Conservation (phyloP, 2,113 vertebrate species). For the Pygoscelis antarcticus region DNA sequence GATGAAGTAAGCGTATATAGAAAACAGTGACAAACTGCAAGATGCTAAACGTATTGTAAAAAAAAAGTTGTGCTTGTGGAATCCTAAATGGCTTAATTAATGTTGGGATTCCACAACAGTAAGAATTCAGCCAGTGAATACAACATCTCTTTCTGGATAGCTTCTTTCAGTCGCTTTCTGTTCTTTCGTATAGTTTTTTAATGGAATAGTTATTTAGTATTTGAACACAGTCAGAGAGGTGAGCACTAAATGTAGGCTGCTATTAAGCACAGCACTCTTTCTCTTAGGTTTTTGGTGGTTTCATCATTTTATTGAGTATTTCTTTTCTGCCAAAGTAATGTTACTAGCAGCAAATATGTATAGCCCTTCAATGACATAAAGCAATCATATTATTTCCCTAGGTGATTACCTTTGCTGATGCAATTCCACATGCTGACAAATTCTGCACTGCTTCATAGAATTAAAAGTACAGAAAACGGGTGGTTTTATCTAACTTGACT, state of each 20-base stretch:
- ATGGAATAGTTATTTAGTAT: neutral
- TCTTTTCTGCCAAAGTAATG: neutral
- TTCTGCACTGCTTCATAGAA: neutral
- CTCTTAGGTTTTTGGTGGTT: neutral
- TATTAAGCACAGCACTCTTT: neutral
- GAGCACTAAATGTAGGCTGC: neutral
- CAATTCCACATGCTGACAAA: neutral
- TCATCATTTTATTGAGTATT: neutral
- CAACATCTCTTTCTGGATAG: neutral
- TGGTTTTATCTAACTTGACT: neutral
- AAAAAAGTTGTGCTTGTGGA: neutral
- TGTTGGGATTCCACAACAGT: neutral
- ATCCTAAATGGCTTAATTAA: neutral
- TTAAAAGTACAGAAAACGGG: neutral
- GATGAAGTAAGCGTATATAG: neutral
- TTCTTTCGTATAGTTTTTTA: neutral
- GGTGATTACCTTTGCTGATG: neutral
- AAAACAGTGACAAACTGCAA: neutral
- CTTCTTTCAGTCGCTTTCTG: neutral
- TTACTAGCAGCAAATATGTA: neutral
- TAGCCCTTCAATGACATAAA: neutral
- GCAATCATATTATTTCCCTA: neutral
- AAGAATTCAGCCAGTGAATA: neutral
- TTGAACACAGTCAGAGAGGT: neutral
- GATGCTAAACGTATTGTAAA: neutral